Evolutionary conservation across 2,888 invertebrate genomes (phyloP).

Genomic region (Drosophila borealis): DNA sequence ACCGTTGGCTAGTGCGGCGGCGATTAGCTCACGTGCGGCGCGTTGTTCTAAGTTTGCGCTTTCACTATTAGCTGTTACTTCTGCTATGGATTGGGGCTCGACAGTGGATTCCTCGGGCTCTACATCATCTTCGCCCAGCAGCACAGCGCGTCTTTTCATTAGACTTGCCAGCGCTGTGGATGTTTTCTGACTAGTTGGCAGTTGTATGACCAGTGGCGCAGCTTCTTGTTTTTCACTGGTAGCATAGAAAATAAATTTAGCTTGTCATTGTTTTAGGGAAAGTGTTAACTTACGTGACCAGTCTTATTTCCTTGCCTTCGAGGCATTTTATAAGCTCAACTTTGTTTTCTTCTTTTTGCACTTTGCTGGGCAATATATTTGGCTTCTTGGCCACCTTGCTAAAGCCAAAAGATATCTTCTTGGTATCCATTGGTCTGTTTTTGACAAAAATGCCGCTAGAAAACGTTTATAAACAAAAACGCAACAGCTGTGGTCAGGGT

Average conservation of each 20-base stretch:
- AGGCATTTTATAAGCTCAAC: constrained; percentile 91
- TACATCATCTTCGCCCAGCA: constrained; percentile 85
- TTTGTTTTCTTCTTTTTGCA: constrained; percentile 86
- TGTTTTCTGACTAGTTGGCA: constrained; percentile 87
- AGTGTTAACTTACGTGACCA: constrained; percentile 88
- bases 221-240: constrained; percentile 85
- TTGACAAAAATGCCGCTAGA: constrained; percentile 19
- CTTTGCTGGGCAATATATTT: constrained; percentile 81
- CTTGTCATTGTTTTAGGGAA: neutral
- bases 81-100: constrained; percentile 37
- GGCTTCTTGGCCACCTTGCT: constrained; percentile 88
- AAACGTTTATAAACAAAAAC: constrained; percentile 64
- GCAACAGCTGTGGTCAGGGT: constrained; percentile 41
- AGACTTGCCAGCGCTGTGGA: constrained; percentile 85
- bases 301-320: constrained; percentile 91
- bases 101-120: constrained; percentile 39
- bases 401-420: constrained; percentile 93
- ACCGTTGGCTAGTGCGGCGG: constrained; percentile 84
- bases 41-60: constrained; percentile 87
- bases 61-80: constrained; percentile 70
- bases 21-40: constrained; percentile 90
- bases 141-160: constrained; percentile 79
- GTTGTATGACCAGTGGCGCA: constrained; percentile 88
- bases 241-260: neutral
- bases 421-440: constrained; percentile 86